phyloP scores from a whole-genome alignment of 2,113 vertebrate species.

The Chionodraco myersi region DNA sequence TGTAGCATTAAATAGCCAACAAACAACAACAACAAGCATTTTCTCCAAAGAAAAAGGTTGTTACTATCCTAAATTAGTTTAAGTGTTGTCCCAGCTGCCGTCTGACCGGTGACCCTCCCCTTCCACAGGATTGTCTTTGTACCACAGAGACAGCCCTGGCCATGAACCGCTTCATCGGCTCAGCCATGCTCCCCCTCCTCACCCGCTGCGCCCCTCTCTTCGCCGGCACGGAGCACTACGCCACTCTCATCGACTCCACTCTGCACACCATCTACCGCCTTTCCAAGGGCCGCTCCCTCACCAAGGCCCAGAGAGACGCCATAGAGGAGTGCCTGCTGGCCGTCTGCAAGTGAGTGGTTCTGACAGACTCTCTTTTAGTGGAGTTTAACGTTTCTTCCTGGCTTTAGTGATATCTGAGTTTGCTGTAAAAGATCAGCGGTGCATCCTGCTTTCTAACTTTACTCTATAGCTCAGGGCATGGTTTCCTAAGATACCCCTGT shows the following conservation, averaged over 20 bases:
- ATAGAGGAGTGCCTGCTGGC: constrained; percentile 97
- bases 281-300: constrained; percentile 96
- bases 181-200: constrained; percentile 93
- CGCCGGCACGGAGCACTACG: constrained; percentile 93
- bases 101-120: constrained; percentile 12
- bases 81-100: too few relatives aligned
- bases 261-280: constrained; percentile 97
- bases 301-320: constrained; percentile 97
- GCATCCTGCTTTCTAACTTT: constrained; percentile 14
- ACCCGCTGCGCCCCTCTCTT: constrained; percentile 96
- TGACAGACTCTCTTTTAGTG: not conserved
- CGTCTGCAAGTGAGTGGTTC: constrained; percentile 90
- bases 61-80: too few relatives aligned
- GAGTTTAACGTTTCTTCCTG: not conserved
- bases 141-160: constrained; percentile 96
- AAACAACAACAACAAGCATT: too few relatives aligned
- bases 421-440: constrained; percentile 11
- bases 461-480: not conserved
- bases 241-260: constrained; percentile 92
- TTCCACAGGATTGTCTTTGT: constrained; percentile 90
- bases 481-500: constrained; percentile 7
- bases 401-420: constrained; percentile 2
- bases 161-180: constrained; percentile 95
- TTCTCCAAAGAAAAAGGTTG: too few relatives aligned
- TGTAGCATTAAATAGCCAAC: too few relatives aligned